Percentiles rank a stretch among this genome's conserved stretches.
Conservation (phyloP, 2,888 invertebrate genomes). For the Megaustenia siamemsis region DNA sequence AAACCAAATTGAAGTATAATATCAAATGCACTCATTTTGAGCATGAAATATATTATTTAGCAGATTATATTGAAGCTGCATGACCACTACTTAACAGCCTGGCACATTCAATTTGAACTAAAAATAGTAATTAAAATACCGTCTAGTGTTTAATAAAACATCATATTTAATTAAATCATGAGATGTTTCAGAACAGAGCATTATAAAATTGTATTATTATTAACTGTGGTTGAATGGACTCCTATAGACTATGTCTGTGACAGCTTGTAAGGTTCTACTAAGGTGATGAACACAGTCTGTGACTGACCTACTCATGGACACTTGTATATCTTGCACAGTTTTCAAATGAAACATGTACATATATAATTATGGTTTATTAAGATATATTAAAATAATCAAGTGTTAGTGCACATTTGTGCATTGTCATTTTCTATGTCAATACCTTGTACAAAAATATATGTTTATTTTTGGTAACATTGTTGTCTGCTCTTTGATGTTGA, state of each 20-base stretch:
- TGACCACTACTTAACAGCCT: no score
- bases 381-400: neutral
- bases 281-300: neutral
- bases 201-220: neutral
- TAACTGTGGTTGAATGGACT: neutral
- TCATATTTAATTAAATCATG: no score
- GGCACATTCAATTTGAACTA: no score
- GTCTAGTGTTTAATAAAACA: no score
- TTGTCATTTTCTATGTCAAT: neutral
- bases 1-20: no score
- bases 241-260: neutral
- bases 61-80: no score
- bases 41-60: no score
- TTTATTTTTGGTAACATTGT: neutral
- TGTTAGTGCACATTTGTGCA: neutral
- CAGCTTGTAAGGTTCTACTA: neutral
- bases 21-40: no score
- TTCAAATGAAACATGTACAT: neutral
- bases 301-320: neutral
- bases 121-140: no score
- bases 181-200: neutral
- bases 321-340: neutral
- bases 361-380: neutral
- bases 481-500: neutral
- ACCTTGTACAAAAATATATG: neutral